Conservation (phyloP, 2,113 vertebrate genomes). For the Equus przewalskii region DNA sequence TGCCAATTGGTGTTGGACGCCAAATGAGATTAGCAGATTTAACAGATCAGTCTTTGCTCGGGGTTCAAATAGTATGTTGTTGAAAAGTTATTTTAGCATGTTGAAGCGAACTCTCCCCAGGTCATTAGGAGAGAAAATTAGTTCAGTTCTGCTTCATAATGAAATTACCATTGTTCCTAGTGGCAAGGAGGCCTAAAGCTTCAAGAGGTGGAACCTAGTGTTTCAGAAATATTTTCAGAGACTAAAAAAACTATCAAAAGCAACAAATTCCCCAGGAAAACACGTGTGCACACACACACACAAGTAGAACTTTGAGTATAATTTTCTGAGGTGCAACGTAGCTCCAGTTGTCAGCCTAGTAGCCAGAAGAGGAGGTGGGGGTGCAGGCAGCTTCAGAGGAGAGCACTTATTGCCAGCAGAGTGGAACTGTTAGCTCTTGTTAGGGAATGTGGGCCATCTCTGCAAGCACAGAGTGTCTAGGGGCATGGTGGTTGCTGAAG, state of each 20-base stretch:
- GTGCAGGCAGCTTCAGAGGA: neutral
- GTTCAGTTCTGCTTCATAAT: neutral
- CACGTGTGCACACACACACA: no score
- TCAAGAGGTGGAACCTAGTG: neutral
- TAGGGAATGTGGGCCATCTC: neutral
- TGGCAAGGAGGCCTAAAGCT: neutral
- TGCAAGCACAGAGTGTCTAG: neutral
- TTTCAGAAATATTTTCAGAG: conserved; percentile 34
- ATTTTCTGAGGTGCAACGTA: neutral
- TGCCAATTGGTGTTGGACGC: neutral
- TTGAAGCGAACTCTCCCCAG: neutral
- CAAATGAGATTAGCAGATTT: neutral
- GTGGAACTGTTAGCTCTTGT: neutral
- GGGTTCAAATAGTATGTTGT: neutral
- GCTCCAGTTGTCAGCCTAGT: neutral
- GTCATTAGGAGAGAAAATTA: conserved; percentile 3
- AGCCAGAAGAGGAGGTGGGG: neutral
- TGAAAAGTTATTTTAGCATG: neutral
- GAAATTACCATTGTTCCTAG: neutral
- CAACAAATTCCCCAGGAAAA: neutral
- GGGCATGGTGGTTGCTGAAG: neutral
- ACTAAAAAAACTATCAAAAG: neutral
- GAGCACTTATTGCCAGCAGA: neutral
- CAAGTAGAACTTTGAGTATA: neutral
- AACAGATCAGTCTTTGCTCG: neutral